Percentiles rank a stretch among this genome's conserved stretches.
Conservation (phyloP, 2,888 invertebrate genomes). For the Dynastes tityus region DNA sequence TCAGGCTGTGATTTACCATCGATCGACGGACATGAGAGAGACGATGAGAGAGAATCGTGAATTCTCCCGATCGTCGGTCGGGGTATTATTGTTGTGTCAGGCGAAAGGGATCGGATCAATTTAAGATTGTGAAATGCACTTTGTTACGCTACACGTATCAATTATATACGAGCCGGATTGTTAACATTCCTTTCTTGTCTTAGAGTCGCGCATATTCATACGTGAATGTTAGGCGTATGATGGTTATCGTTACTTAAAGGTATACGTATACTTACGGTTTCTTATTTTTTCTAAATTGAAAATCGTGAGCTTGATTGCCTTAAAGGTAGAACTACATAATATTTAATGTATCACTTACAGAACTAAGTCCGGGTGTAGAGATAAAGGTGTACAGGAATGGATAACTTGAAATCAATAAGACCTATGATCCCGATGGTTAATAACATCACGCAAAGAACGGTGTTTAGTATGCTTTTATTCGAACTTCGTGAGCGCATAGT, state of each 20-base stretch:
- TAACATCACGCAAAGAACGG: too few species aligned
- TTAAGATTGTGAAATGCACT: constrained; percentile 31
- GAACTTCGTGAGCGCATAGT: too few species aligned
- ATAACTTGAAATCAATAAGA: too few species aligned
- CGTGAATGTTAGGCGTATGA: not conserved
- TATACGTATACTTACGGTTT: not conserved
- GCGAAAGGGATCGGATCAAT: constrained; percentile 22
- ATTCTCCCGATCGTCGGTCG: not conserved
- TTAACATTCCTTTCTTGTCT: constrained; percentile 18
- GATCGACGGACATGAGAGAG: not conserved
- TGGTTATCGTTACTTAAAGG: constrained; percentile 1
- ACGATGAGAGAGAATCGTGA: constrained; percentile 16
- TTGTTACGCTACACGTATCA: constrained; percentile 28
- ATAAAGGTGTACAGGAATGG: too few species aligned
- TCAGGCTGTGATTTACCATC: constrained; percentile 25
- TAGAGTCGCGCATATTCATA: not conserved
- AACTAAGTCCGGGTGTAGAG: too few species aligned
- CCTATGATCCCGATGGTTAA: too few species aligned
- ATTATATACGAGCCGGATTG: constrained; percentile 24
- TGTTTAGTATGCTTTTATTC: too few species aligned
- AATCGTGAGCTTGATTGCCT: too few species aligned
- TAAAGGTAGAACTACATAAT: too few species aligned
- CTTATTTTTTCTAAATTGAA: too few species aligned
- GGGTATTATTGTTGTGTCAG: constrained; percentile 23
- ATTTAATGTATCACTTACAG: too few species aligned